Base-by-base conservation (phyloP, 2,797 vertebrate species). In the Thunnus albacares region DNA sequence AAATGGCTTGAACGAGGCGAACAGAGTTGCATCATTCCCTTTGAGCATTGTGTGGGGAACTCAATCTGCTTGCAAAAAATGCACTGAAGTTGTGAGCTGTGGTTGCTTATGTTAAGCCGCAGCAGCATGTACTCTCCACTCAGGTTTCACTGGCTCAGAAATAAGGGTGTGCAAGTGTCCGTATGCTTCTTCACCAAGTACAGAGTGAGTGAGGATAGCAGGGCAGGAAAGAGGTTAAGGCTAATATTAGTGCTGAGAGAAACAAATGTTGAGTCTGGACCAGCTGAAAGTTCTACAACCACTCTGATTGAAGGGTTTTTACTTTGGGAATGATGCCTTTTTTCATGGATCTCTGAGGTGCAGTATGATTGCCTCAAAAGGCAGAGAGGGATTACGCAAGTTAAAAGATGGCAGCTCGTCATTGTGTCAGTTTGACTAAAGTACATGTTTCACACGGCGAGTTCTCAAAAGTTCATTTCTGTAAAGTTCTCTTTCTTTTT, bases 171-270 rank as follows among this genome's bases (percentile, higher is more conserved):
- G 95, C 95, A 94, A 93, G 91, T 91, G 89, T 93, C 89, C 69
- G 75, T 92, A 90, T 88, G 89, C 85, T 93, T 94, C 93, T 94
- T 93, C 90, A 94, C 90, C 87, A 79, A 91, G 89, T 90, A 90
- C 87, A 90, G 90, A 89, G 90, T 88, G 93, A 91, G 88, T 84
- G 86, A 89, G 93, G 90, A 91, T 79, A 92, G 86, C 85, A 87
- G 91, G 91, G 91, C 90, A 89, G 92, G 93, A 91, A 87, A 90
- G 85, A 88, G 93, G 92, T 95, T 96, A 96, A 96, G 96, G 95
- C 95, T 94, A 95, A 94, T 91, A 92, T 94, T 95, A 96, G 95
- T 95, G 94, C 93, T 94, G 94, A 92, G 89, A 90, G 88, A 91
- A 89, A 88, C 80, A 90, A 88, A 93, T 75, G 86, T 92, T 15